Evolutionary conservation across 1,140 invertebrate genomes (phyloP).

Genomic region (Coboldia fuscipes): DNA sequence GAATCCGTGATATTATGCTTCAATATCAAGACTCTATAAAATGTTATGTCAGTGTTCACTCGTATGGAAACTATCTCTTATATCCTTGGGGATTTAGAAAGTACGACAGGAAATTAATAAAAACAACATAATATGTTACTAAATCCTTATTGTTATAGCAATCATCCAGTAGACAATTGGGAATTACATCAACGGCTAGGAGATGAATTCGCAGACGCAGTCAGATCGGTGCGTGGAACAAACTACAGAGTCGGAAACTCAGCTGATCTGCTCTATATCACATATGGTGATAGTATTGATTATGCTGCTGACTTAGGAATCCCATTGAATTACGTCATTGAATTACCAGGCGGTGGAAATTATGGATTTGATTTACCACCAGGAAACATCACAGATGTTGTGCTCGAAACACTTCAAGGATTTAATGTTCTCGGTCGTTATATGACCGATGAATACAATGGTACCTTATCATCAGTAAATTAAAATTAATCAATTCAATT

Average conservation of each 20-base stretch:
- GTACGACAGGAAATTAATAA: no score
- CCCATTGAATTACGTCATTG: constrained; percentile 41
- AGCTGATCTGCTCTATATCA: constrained; percentile 29
- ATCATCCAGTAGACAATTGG: constrained; percentile 16
- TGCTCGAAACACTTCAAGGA: no score
- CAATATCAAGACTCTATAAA: no score
- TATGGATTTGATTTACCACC: no score
- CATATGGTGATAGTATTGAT: constrained; percentile 35
- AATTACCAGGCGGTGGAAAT: constrained; percentile 32
- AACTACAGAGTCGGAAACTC: constrained; percentile 35
- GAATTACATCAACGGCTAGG: constrained; percentile 21
- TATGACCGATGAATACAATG: no score
- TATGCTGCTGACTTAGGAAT: constrained; percentile 35
- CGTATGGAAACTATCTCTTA: constrained; percentile 40
- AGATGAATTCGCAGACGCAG: constrained; percentile 20
- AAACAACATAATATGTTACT: constrained; percentile 18
- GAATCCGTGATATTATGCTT: no score
- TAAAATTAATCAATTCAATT: no score
- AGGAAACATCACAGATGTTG: no score
- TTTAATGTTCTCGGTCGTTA: no score
- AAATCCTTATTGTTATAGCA: neutral
- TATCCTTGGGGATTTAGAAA: constrained; percentile 53
- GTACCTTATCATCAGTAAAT: no score
- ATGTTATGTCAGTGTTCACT: no score
- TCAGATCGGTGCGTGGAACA: constrained; percentile 23